Evolutionary conservation across 2,888 invertebrate genomes (phyloP), one percentile per base, ranked within the genome.

Genomic region (Perizoma flavofasciatum): DNA sequence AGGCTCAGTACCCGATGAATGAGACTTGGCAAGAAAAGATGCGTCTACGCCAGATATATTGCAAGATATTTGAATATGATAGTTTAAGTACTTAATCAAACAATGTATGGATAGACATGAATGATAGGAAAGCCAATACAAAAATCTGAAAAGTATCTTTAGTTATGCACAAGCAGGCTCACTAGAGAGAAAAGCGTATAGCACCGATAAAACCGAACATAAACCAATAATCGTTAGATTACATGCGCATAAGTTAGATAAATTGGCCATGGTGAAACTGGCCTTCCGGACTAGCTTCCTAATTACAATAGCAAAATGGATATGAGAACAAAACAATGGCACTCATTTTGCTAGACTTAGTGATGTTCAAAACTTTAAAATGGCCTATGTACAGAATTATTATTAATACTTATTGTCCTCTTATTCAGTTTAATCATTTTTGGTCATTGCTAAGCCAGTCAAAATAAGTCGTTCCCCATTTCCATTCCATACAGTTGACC

Each of bases 41-140:
- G 44, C 33, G 34, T 55, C 35, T 40, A 55, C 39, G 35, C 40
- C 40, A 5, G 39, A 37, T 33, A 22, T 44, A 51, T 52, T 55
- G 55, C 44, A 37, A 55, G 22, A 48, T 39, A 48, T n/a, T 49
- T 50, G 55, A 59, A 54, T 49, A 54, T 35, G 54, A 54, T 50
- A 54, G 40, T 54, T 59, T 50, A n/a, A n/a, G n/a, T 9, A 55
- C 3, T 22, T 34, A 35, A 9, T 10, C 35, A 51, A 34, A 58
- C 39, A 47, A 32, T 48, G 6, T 33, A 40, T 41, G 50, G 34
- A 51, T 6, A 45, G 46, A 5, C 33, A 55, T 35, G 32, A 43
- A 39, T 47, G 33, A 39, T 32, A 49, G 10, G 5, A 45, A 46
- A 52, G 22, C 22, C 39, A 56, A 40, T 40, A 49, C 40, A 49